These are phyloP conservation scores for Rhinogobio ventralis DNA, from an alignment of 2,797 vertebrate genomes.

Conservation along the genomic window DNA sequence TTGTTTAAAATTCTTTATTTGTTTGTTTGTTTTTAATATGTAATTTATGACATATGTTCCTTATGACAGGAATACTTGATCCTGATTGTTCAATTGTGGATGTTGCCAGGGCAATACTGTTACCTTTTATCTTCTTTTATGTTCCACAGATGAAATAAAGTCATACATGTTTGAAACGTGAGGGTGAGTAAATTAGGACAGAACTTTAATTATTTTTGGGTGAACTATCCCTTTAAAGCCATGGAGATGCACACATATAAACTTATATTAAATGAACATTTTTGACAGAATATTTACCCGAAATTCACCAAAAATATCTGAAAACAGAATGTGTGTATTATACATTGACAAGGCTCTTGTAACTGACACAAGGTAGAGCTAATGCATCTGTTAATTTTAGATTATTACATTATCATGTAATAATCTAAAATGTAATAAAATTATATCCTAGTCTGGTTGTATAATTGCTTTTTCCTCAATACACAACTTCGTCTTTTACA, in stretches of 20 bases:
- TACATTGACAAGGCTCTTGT: background rate
- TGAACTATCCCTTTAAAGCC: background rate
- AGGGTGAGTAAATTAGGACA: background rate
- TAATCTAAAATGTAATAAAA: background rate
- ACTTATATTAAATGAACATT: background rate
- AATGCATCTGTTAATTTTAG: background rate
- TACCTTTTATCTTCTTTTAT: background rate
- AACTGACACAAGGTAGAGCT: background rate
- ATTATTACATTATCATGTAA: background rate
- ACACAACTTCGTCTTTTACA: conserved; percentile 45
- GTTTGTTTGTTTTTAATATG: background rate
- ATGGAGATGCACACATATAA: background rate
- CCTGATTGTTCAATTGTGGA: background rate
- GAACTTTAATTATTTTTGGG: too few species aligned
- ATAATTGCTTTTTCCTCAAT: conserved; percentile 47
- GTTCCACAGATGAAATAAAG: background rate
- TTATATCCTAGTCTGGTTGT: background rate
- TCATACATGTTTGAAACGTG: background rate
- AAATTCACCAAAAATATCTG: background rate
- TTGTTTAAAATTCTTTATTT: background rate
- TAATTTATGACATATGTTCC: background rate
- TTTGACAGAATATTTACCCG: background rate
- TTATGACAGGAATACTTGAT: background rate
- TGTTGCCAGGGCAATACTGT: background rate
- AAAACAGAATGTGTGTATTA: background rate